These are phyloP conservation scores for Cynopterus sphinx DNA, from an alignment of 2,797 vertebrate species.

Conservation along the genomic window DNA sequence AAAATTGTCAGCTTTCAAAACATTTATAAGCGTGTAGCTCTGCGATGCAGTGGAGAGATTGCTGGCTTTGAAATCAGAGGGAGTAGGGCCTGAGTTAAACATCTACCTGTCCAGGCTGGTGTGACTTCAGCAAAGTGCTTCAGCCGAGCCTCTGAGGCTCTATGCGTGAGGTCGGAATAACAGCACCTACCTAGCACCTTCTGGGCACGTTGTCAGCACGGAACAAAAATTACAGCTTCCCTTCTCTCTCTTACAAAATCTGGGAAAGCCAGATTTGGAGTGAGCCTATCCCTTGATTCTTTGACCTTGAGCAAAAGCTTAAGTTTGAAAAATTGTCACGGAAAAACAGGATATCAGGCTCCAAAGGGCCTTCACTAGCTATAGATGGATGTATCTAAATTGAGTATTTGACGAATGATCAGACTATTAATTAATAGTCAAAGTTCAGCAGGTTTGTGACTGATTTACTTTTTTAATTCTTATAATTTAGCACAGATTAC, in stretches of 20 bases:
- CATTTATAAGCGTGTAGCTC: not conserved
- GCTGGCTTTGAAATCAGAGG: not conserved
- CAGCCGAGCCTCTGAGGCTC: not conserved
- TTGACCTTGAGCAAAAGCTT: not conserved
- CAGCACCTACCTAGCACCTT: not conserved
- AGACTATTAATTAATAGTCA: not conserved
- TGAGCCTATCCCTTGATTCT: not conserved
- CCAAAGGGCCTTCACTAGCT: not conserved
- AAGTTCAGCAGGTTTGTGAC: not conserved
- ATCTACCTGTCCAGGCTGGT: not conserved
- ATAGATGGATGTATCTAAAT: not conserved
- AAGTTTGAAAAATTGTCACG: not conserved
- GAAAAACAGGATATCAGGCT: not conserved
- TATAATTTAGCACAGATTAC: not conserved
- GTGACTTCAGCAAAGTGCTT: not conserved
- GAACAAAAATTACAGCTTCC: not conserved
- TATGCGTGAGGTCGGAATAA: accelerated
- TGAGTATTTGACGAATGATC: not conserved
- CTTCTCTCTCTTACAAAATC: not conserved
- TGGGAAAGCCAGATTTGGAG: not conserved
- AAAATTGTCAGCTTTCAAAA: not conserved
- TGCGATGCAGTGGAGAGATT: not conserved
- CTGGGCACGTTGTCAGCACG: accelerated
- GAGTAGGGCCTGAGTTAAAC: not conserved
- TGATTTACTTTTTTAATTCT: not conserved